A percentile compares a stretch with the other conserved stretches of the same genome.
Evolutionary conservation across 2,113 vertebrate genomes (phyloP).

Genomic region (Hippoglossus stenolepis): DNA sequence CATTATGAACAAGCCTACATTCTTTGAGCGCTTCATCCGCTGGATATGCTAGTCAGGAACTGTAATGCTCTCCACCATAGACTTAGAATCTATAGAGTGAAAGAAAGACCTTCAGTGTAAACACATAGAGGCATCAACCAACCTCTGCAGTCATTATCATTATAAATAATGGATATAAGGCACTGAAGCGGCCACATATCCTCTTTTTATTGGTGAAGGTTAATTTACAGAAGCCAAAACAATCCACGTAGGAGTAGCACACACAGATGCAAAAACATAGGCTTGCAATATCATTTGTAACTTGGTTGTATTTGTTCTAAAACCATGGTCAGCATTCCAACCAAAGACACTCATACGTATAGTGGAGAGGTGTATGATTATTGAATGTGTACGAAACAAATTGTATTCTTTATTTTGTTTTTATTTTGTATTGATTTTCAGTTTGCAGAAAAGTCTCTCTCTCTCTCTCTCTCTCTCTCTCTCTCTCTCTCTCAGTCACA

Average conservation of each 20-base stretch:
- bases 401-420: slow-evolving; percentile 34
- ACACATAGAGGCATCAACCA: slow-evolving; percentile 26
- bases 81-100: slow-evolving; percentile 50
- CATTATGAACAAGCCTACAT: slow-evolving; percentile 85
- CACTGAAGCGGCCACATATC: slow-evolving; percentile 48
- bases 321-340: slow-evolving; percentile 46
- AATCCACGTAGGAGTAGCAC: slow-evolving; percentile 16
- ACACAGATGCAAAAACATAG: slow-evolving; percentile 3
- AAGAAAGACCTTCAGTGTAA: slow-evolving; percentile 51
- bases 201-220: slow-evolving; percentile 28
- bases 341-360: slow-evolving; percentile 50
- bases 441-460: slow-evolving; percentile 7
- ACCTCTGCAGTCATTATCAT: slow-evolving; percentile 40
- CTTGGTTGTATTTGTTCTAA: slow-evolving; percentile 33
- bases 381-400: slow-evolving; percentile 63
- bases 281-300: slow-evolving; percentile 19
- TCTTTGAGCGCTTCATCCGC: slow-evolving; percentile 93
- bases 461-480: not conserved
- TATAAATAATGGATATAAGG: slow-evolving; percentile 39
- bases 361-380: slow-evolving; percentile 47
- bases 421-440: slow-evolving; percentile 39
- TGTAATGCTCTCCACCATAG: slow-evolving; percentile 44
- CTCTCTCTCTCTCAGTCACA: slow-evolving; percentile 27
- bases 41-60: slow-evolving; percentile 85
- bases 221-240: slow-evolving; percentile 22